Evolutionary conservation across 2,113 vertebrate species (phyloP).

Genomic region (Syngnathus typhle): DNA sequence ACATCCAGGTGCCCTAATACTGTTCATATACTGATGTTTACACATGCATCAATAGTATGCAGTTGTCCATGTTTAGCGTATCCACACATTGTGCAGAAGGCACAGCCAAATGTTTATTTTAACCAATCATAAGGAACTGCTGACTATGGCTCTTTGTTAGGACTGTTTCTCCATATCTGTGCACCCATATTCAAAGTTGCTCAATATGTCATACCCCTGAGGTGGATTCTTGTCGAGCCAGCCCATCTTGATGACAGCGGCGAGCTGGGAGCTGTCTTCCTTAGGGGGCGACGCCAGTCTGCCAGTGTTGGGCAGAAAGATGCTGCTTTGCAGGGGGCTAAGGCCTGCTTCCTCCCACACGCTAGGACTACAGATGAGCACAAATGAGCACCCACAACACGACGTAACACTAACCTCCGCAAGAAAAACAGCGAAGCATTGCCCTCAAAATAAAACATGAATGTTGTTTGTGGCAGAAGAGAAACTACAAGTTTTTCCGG

Average conservation of each 20-base stretch:
- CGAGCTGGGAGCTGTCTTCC: constrained; percentile 36
- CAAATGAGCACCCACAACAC: neutral
- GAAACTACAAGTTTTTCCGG: neutral
- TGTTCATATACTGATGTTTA: neutral
- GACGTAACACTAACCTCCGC: constrained; percentile 1
- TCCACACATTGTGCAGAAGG: neutral
- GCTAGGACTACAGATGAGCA: constrained; percentile 28
- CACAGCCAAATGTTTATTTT: neutral
- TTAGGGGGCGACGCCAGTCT: constrained; percentile 13
- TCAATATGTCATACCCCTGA: constrained; percentile 73
- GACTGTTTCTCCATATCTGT: no score
- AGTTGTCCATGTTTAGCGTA: neutral
- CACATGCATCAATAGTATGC: neutral
- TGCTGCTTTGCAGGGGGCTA: constrained; percentile 40
- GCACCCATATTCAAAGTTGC: neutral
- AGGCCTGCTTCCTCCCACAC: constrained; percentile 53
- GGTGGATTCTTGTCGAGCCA: constrained; percentile 95
- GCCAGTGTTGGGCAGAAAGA: constrained; percentile 48
- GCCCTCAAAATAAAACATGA: neutral
- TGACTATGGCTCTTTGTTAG: no score
- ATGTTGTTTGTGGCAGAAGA: neutral
- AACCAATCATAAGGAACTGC: no score
- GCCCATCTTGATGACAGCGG: constrained; percentile 76
- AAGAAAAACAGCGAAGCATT: neutral
- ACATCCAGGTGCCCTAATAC: neutral